Percentiles rank a stretch among this genome's conserved stretches.
phyloP scores from a whole-genome alignment of 2,113 vertebrate species.

The Uropsilus gracilis region DNA sequence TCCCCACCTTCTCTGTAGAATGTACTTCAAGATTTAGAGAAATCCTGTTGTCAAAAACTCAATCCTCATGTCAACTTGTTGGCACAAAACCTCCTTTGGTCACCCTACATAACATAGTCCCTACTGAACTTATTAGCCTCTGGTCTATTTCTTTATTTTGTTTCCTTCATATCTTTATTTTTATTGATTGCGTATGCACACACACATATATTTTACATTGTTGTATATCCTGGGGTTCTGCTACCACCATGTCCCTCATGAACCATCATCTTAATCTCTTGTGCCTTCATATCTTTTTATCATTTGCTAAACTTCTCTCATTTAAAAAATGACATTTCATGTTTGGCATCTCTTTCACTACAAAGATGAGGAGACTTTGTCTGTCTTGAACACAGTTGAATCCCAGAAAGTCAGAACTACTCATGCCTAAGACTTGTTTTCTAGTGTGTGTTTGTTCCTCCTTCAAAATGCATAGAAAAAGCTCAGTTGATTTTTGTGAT shows the following conservation, averaged over 20 bases:
- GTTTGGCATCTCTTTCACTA: background rate
- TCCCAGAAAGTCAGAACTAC: background rate
- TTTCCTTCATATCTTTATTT: background rate
- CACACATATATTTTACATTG: too few relatives aligned
- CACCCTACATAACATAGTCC: background rate
- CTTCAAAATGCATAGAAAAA: background rate
- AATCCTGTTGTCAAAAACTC: background rate
- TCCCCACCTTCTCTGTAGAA: background rate
- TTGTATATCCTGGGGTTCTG: too few relatives aligned
- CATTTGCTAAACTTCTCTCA: background rate
- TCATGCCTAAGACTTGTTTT: background rate
- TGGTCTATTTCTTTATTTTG: background rate
- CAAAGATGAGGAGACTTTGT: background rate
- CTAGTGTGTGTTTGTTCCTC: background rate
- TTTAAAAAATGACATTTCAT: background rate
- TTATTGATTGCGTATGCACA: too few relatives aligned
- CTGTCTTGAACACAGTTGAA: background rate
- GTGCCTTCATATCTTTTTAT: background rate
- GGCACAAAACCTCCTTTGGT: background rate
- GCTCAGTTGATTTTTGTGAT: background rate
- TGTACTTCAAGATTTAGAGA: background rate
- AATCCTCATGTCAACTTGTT: background rate
- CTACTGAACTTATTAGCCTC: background rate
- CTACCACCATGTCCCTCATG: too few relatives aligned
- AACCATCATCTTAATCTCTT: too few relatives aligned